Evolutionary conservation across 1,140 invertebrate genomes (phyloP).

Genomic region (Ooceraea biroi): DNA sequence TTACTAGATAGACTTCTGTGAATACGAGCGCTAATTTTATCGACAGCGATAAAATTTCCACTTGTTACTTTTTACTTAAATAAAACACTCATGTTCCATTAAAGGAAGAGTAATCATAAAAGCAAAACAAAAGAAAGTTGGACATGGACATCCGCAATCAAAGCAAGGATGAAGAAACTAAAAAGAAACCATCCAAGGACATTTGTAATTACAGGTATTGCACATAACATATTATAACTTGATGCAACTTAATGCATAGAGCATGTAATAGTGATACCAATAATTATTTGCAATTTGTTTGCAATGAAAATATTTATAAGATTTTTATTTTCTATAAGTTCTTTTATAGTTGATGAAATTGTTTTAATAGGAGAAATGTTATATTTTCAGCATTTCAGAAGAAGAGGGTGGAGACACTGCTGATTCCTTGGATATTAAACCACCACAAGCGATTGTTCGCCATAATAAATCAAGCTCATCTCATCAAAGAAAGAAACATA

Average conservation of each 20-base stretch:
- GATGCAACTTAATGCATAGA: too few relatives aligned
- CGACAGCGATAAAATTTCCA: too few relatives aligned
- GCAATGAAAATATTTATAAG: background rate
- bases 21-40: too few relatives aligned
- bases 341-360: background rate
- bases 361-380: conserved; percentile 13
- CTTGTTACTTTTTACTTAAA: too few relatives aligned
- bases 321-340: background rate
- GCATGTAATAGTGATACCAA: too few relatives aligned
- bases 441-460: conserved; percentile 91
- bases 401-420: conserved; percentile 91
- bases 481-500: conserved; percentile 83
- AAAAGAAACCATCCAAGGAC: conserved; percentile 88
- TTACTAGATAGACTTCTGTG: too few relatives aligned
- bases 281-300: background rate
- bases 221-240: background rate
- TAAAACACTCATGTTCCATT: too few relatives aligned
- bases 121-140: conserved; percentile 16
- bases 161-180: conserved; percentile 91
- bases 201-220: conserved; percentile 89
- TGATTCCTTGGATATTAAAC: conserved; percentile 95
- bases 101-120: too few relatives aligned
- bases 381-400: conserved; percentile 88
- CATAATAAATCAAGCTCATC: conserved; percentile 84
- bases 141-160: conserved; percentile 88